Percentiles rank a stretch among this genome's conserved stretches.
These are phyloP conservation scores for Carpatolechia fugitivella DNA, from an alignment of 2,888 invertebrate genomes.

Conservation along the genomic window DNA sequence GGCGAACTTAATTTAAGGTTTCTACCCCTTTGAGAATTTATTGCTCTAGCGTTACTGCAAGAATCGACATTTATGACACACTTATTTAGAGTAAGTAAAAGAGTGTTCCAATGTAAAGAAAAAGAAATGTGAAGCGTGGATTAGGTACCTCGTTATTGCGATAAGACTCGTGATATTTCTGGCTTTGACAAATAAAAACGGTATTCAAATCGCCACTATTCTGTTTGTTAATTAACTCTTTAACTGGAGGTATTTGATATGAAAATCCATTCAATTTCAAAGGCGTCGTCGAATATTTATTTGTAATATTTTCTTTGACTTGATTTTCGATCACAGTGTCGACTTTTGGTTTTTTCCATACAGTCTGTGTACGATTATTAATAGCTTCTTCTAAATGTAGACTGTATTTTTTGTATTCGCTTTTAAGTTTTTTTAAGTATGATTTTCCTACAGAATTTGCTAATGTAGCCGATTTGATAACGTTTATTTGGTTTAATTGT, in stretches of 20 bases:
- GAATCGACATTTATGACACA: too few relatives aligned
- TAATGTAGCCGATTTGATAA: too few relatives aligned
- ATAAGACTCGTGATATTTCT: background rate
- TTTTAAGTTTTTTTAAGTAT: background rate
- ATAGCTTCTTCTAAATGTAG: background rate
- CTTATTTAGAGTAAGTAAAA: too few relatives aligned
- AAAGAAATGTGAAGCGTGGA: too few relatives aligned
- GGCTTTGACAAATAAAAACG: background rate
- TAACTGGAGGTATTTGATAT: background rate
- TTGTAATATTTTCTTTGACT: background rate
- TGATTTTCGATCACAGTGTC: too few relatives aligned
- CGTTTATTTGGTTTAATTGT: too few relatives aligned
- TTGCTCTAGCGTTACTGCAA: too few relatives aligned
- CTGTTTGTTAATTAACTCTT: background rate
- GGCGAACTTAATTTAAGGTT: too few relatives aligned
- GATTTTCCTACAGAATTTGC: background rate
- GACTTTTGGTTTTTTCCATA: background rate
- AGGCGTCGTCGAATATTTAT: background rate
- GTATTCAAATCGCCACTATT: constrained; percentile 7
- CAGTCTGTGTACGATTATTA: background rate
- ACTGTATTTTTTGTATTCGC: background rate
- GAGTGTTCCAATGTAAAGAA: too few relatives aligned
- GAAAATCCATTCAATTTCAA: background rate
- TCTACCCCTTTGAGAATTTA: too few relatives aligned
- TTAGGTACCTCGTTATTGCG: background rate